phyloP scores from a whole-genome alignment of 2,113 vertebrate genomes.

The Morphnarchus princeps region DNA sequence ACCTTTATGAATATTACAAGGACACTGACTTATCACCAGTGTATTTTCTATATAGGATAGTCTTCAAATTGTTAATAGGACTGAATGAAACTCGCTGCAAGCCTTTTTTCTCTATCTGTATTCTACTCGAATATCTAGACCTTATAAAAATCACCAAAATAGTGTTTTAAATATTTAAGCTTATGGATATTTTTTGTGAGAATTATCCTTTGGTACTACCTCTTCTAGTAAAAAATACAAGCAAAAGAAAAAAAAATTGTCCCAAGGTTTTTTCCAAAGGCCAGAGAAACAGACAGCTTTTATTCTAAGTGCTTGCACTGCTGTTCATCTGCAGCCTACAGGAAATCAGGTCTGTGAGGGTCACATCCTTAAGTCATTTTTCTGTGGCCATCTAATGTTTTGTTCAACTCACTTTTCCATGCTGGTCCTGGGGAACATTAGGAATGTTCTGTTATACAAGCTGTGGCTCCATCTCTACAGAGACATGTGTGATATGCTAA shows the following conservation, averaged over 20 bases:
- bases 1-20: slow-evolving; percentile 19
- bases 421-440: background rate
- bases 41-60: background rate
- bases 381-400: slow-evolving; percentile 6
- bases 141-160: background rate
- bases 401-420: background rate
- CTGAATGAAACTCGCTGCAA: background rate
- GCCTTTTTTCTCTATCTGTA: background rate
- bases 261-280: background rate
- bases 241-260: background rate
- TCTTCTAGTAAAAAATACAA: background rate
- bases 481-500: background rate
- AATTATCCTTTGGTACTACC: background rate
- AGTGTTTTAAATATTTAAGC: background rate
- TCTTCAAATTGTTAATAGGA: background rate
- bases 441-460: background rate
- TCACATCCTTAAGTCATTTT: slow-evolving; percentile 56
- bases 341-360: slow-evolving; percentile 48
- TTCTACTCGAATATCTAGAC: background rate
- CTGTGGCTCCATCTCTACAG: background rate
- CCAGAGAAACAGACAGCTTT: slow-evolving; percentile 28
- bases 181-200: background rate
- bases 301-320: background rate
- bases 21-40: background rate
- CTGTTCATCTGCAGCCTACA: slow-evolving; percentile 12